Base-by-base conservation (phyloP, 2,888 invertebrate genomes). In the Pachydiplax longipennis region DNA sequence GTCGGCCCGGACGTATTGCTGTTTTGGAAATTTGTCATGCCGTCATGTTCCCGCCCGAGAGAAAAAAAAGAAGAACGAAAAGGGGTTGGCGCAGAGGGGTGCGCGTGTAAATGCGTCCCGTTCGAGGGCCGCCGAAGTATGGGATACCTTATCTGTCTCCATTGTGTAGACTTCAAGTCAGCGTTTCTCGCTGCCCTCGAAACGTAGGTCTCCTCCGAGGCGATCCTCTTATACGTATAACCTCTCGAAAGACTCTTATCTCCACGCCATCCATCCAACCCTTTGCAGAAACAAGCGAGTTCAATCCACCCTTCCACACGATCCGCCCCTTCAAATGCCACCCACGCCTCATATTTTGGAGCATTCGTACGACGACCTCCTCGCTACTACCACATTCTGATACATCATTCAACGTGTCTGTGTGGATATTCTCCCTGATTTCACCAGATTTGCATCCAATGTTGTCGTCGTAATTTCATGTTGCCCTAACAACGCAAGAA, bases 111-210 rank as follows among this genome's bases (percentile, higher is more conserved):
- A 58, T 83, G 83, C 83, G 53, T 82, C 48, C 48, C 31, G 31
- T 25, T 53, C 83, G 58, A 37, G n/a, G 22, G 87, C 22, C 58
- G 53, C 37, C 58, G 35, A 15, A 35, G 35, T 53, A 87, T 35
- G 58, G 87, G 18, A 37, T 25, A 35, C 22, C 87, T 87, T 87
- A 87, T 87, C 87, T 61, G 61, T n/a, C 37, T 58, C 87, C 87
- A 65, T 87, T 65, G 61, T 35, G 61, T 61, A 53, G 87, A 58
- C 87, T 87, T 40, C 87, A 58, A 65, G 87, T 87, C 87, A 87
- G 87, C 87, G 61, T 87, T 87, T 87, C 87, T 87, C 61, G 87
- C 35, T 58, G 87, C 87, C 87, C 87, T 87, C 37, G 58, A 87
- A 58, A 13, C 58, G 22, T 18, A 58, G 61, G 31, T 6, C 65